phyloP scores from a whole-genome alignment of 1,140 invertebrate species.

The Drosophila repleta region DNA sequence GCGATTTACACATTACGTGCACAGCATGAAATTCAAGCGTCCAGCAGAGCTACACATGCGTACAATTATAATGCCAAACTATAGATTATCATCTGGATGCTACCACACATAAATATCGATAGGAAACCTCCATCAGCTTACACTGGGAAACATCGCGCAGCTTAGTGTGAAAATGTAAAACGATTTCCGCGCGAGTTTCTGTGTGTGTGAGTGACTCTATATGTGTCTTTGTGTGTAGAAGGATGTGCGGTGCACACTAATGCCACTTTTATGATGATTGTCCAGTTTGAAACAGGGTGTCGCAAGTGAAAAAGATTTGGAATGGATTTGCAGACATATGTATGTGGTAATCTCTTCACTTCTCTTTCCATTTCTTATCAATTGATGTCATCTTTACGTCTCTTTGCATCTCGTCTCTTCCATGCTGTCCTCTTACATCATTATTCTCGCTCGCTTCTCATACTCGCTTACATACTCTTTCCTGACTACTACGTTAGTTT shows the following conservation, averaged over 20 bases:
- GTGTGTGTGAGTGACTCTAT: background rate
- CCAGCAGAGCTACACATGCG: background rate
- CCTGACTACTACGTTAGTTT: too few species aligned
- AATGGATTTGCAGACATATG: background rate
- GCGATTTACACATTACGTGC: constrained; percentile 69
- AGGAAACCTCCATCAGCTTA: constrained; percentile 1
- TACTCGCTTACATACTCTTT: too few species aligned
- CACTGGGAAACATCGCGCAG: constrained; percentile 22
- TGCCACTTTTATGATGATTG: constrained; percentile 64
- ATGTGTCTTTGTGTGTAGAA: background rate
- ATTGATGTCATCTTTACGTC: too few species aligned
- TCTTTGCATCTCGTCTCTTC: too few species aligned
- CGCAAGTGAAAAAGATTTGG: background rate
- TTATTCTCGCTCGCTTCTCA: too few species aligned
- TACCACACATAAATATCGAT: constrained; percentile 10
- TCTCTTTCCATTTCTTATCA: too few species aligned
- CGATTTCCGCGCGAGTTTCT: background rate
- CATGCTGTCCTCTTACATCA: too few species aligned
- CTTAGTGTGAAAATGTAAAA: constrained; percentile 29
- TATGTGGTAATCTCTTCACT: too few species aligned
- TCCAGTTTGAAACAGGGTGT: constrained; percentile 26
- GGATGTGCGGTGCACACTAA: constrained; percentile 25
- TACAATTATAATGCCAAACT: constrained; percentile 18
- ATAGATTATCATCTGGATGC: background rate
- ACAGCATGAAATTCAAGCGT: constrained; percentile 30